Percentiles rank a stretch among this genome's conserved stretches.
Conservation (phyloP, 1,140 invertebrate species). For the Leptoteleia sp. region DNA sequence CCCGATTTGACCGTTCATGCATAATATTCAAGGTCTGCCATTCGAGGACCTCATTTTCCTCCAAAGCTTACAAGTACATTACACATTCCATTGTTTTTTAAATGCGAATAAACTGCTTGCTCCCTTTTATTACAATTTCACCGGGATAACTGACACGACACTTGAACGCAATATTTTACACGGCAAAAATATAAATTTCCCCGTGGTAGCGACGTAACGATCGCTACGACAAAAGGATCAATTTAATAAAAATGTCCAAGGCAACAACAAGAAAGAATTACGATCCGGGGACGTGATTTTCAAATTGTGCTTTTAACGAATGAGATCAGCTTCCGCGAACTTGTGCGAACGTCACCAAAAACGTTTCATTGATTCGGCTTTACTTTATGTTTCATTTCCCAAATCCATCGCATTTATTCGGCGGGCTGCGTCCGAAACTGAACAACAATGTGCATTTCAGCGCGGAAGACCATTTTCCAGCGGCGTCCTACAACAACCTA, state of each 20-base stretch:
- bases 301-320: conserved; percentile 15
- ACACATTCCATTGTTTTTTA: conserved; percentile 22
- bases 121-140: conserved; percentile 25
- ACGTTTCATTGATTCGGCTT: conserved; percentile 2
- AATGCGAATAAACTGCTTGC: conserved; percentile 27
- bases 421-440: background rate
- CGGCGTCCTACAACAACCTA: conserved; percentile 35
- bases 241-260: background rate
- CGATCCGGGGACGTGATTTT: background rate
- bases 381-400: conserved; percentile 16
- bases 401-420: conserved; percentile 38
- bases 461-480: conserved; percentile 43
- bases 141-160: background rate
- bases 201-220: conserved; percentile 3
- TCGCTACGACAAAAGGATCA: background rate
- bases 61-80: conserved; percentile 38
- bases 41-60: conserved; percentile 37
- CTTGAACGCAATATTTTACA: conserved; percentile 2
- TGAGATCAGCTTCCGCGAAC: background rate
- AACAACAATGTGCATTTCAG: conserved; percentile 22
- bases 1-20: conserved; percentile 73
- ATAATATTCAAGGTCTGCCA: conserved; percentile 69
- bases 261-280: background rate
- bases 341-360: background rate
- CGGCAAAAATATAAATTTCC: conserved; percentile 15